These are phyloP conservation scores for Poecile atricapillus DNA, from an alignment of 2,113 vertebrate species.

Conservation along the genomic window DNA sequence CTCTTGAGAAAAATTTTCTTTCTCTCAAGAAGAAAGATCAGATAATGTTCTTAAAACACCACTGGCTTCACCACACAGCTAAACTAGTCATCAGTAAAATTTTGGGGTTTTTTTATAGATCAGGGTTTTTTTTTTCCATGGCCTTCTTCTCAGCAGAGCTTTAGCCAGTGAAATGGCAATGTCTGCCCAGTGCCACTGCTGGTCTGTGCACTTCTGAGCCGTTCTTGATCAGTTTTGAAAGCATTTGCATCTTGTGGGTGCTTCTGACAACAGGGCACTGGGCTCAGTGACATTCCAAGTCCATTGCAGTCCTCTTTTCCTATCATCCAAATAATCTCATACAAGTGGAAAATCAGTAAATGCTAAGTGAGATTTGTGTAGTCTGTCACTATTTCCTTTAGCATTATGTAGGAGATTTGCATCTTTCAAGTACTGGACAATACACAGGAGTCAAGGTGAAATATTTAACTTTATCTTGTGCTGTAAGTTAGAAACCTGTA, in stretches of 20 bases:
- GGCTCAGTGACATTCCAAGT: not conserved
- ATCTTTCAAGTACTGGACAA: not conserved
- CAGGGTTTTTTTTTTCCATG: not conserved
- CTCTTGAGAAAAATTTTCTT: not conserved
- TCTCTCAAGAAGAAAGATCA: not conserved
- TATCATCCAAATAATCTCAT: not conserved
- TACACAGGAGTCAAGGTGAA: not conserved
- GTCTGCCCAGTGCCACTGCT: not conserved
- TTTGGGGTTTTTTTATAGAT: fast-evolving
- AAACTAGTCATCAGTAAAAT: not conserved
- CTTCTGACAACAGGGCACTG: not conserved
- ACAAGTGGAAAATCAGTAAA: not conserved
- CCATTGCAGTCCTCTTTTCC: not conserved
- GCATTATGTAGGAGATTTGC: not conserved
- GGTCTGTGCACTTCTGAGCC: not conserved
- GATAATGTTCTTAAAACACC: not conserved
- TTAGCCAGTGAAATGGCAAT: not conserved
- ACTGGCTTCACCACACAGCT: not conserved
- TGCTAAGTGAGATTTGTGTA: not conserved
- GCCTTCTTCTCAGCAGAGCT: not conserved
- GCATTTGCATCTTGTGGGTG: not conserved
- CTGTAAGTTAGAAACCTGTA: not conserved
- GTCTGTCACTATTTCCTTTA: not conserved
- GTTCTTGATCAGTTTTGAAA: not conserved
- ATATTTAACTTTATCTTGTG: not conserved